Evolutionary conservation across 2,113 vertebrate genomes (phyloP).

Genomic region (Acanthochromis polyacanthus): DNA sequence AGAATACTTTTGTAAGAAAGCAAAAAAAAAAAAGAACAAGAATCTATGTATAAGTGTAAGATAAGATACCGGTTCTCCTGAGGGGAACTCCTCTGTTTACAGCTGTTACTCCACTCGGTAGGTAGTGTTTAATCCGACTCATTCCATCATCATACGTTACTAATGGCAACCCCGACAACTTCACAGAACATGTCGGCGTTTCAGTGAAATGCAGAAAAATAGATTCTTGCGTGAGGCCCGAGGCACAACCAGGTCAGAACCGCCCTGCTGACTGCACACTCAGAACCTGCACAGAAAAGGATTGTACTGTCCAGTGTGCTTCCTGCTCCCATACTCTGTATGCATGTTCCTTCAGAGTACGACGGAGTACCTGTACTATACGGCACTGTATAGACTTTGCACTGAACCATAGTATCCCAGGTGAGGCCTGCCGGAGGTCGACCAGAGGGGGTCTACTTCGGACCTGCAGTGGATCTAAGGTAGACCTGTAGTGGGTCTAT

Average conservation of each 20-base stretch:
- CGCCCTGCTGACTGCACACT: constrained; percentile 66
- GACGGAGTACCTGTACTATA: constrained; percentile 82
- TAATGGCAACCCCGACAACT: constrained; percentile 20
- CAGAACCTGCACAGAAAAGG: constrained; percentile 79
- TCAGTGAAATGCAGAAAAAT: constrained; percentile 70
- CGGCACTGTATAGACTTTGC: constrained; percentile 84
- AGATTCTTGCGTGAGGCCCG: constrained; percentile 38
- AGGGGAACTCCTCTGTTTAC: constrained; percentile 77
- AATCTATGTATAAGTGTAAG: constrained; percentile 77
- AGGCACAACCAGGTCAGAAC: constrained; percentile 63
- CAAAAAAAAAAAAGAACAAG: constrained; percentile 56
- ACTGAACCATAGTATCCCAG: constrained; percentile 81
- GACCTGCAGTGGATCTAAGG: too few species aligned
- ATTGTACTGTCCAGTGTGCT: constrained; percentile 83
- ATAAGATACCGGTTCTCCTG: constrained; percentile 72
- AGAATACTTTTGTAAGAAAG: constrained; percentile 81
- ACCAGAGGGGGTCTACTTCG: constrained; percentile 1
- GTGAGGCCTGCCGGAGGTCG: constrained; percentile 49
- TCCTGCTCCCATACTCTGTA: constrained; percentile 83
- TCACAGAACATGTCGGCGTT: constrained; percentile 55
- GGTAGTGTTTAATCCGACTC: constrained; percentile 62
- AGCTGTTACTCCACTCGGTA: constrained; percentile 72
- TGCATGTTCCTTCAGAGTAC: constrained; percentile 83
- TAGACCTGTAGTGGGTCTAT: too few species aligned
- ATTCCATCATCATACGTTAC: constrained; percentile 39